phyloP scores from a whole-genome alignment of 2,888 invertebrate genomes.

The Synergus umbraculus region DNA sequence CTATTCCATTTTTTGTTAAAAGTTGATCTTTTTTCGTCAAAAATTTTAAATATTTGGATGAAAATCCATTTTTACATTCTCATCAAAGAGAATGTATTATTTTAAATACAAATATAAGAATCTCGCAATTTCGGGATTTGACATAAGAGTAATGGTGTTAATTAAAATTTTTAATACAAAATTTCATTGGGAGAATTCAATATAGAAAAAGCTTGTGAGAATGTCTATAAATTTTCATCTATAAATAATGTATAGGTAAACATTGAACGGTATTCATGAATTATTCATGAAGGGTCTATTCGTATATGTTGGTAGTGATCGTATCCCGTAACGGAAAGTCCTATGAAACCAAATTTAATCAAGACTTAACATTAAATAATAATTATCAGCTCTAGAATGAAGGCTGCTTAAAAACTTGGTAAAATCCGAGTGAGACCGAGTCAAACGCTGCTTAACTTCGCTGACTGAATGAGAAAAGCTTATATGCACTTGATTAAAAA shows the following conservation, averaged over 20 bases:
- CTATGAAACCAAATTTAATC: constrained; percentile 10
- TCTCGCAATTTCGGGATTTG: not conserved
- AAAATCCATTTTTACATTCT: no score
- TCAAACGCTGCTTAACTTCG: no score
- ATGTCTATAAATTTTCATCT: constrained; percentile 23
- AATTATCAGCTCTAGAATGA: no score
- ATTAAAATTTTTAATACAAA: not conserved
- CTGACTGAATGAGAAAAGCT: no score
- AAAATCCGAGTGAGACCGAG: no score
- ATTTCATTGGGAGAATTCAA: not conserved
- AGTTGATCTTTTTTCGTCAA: no score
- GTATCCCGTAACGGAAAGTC: not conserved
- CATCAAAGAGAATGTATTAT: no score
- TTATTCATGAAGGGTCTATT: constrained; percentile 28
- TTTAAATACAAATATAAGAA: no score
- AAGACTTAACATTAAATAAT: not conserved
- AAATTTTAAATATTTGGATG: no score
- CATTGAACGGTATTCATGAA: constrained; percentile 33
- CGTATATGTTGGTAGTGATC: constrained; percentile 14
- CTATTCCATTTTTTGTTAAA: no score
- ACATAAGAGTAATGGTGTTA: not conserved
- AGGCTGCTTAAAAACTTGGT: no score
- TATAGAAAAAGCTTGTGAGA: not conserved
- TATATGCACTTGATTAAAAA: not conserved
- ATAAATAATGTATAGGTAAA: constrained; percentile 36